phyloP scores from a whole-genome alignment of 2,113 vertebrate species.

The Macrotis lagotis region DNA sequence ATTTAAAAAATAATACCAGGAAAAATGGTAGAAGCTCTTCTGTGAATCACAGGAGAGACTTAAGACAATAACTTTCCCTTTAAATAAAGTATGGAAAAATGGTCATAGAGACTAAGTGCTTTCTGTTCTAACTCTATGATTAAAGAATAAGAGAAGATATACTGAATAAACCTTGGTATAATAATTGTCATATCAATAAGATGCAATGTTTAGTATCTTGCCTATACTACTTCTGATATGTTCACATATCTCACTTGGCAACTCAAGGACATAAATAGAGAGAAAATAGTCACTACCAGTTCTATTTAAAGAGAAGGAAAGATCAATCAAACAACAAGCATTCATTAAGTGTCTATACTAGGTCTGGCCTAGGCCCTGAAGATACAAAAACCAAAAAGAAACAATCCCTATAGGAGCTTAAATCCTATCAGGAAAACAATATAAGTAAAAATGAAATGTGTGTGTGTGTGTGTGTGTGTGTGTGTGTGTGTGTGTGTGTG shows the following conservation, averaged over 20 bases:
- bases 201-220: not conserved
- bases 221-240: not conserved
- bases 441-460: not conserved
- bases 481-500: too few relatives aligned
- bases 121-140: not conserved
- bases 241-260: not conserved
- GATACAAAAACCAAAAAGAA: not conserved
- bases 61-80: not conserved
- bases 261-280: not conserved
- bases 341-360: not conserved
- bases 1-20: not conserved
- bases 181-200: not conserved
- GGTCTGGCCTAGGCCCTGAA: not conserved
- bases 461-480: too few relatives aligned
- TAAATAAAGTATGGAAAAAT: not conserved
- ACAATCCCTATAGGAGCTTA: not conserved
- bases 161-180: not conserved
- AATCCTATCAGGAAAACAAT: not conserved
- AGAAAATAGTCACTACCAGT: not conserved
- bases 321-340: not conserved
- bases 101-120: not conserved
- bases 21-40: constrained; percentile 22
- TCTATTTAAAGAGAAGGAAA: not conserved
- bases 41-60: constrained; percentile 19
- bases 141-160: not conserved